Conservation (phyloP, 2,797 vertebrate species). For the Natrix natrix region DNA sequence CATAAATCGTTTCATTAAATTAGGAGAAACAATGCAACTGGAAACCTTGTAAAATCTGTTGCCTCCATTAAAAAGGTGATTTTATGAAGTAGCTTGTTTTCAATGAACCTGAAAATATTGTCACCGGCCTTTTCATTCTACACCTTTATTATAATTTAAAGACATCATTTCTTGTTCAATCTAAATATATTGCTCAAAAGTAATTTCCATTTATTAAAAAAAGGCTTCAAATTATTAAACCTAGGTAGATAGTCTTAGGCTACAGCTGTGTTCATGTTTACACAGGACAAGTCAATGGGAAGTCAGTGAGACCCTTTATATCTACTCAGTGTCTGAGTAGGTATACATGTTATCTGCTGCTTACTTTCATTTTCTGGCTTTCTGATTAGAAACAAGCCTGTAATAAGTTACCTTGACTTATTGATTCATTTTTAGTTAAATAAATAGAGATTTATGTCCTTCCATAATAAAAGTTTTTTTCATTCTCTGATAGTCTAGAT, state of each 20-base stretch:
- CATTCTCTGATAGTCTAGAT: slow-evolving; percentile 22
- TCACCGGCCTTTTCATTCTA: background rate
- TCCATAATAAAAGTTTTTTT: background rate
- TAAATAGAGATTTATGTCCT: slow-evolving; percentile 7
- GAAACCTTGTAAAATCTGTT: background rate
- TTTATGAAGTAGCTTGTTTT: background rate
- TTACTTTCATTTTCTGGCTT: background rate
- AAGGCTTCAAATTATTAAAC: background rate
- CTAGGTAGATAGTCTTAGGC: background rate
- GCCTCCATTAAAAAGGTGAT: background rate
- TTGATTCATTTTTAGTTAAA: slow-evolving; percentile 5
- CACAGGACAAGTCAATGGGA: background rate
- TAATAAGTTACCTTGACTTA: background rate
- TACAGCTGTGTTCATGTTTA: background rate
- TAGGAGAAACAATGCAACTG: background rate
- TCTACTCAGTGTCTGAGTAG: too few relatives aligned
- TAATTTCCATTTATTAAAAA: background rate
- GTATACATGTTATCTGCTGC: background rate
- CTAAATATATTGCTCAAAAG: background rate
- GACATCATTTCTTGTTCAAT: background rate
- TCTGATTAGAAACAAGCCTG: background rate
- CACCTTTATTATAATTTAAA: background rate
- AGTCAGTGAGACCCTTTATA: background rate
- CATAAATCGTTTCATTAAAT: background rate
- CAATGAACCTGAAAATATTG: background rate